Base-by-base conservation (phyloP, 2,113 vertebrate species). In the Agapornis roseicollis region DNA sequence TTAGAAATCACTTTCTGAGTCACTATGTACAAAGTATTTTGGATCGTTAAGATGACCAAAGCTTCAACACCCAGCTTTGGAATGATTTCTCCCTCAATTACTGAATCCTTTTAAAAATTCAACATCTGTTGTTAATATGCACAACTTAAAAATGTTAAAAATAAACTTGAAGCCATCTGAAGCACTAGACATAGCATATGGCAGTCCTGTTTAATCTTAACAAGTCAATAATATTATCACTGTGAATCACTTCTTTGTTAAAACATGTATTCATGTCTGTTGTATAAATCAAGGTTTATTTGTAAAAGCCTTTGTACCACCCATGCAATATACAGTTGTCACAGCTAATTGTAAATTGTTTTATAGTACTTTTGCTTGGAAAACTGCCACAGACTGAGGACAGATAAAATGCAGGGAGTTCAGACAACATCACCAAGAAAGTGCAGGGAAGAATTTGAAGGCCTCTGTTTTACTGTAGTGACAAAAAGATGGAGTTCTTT, bases 131-230 rank as follows among this genome's bases (percentile, higher is more conserved):
- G 50, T 80, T 72, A 93, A 94, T 55, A 68, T 14, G 31, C 47
- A 42, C 24, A 77, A 39, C 50, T 85, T 83, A 9, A 84, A 90
- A 77, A 72, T 53, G 76, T 33, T 52, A n/a, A 76, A 91, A 80
- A 47, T 46, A 41, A 76, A 68, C 53, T 39, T 66, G 33, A 91
- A 95, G 47, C 49, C 66, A 65, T 96, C 78, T 96, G 89, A 96
- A 77, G 47, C 78, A 94, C 47, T 83, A 64, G 41, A 52, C 42
- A 46, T 61, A 94, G 41, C 93, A 93, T 90, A 94, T 74, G 93
- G 78, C 68, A 88, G 42, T 84, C 47, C 76, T 76, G 35, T 64
- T 91, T 73, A 72, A 93, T 85, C 81, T 82, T 89, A 87, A 64
- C 50, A 73, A 77, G 68, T 85, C 85, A 92, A 89, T 72, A 88